A percentile compares a stretch with the other conserved stretches of the same genome.
Conservation (phyloP, 1,140 invertebrate genomes). For the Whitmania pigra region DNA sequence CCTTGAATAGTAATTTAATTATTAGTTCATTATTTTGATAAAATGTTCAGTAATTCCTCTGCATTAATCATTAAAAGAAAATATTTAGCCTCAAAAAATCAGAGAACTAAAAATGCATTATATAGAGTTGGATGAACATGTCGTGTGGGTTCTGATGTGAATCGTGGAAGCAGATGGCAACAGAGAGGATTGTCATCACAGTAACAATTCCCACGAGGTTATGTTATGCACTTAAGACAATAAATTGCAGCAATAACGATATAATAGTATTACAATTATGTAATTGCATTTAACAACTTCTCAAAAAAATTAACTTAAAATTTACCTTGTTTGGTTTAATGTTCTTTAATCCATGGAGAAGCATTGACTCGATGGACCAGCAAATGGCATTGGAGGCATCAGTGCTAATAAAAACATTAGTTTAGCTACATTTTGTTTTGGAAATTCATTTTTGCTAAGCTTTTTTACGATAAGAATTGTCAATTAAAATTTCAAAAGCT, state of each 20-base stretch:
- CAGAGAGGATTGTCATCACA: background rate
- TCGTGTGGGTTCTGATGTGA: no score
- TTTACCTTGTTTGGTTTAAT: background rate
- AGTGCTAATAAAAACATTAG: no score
- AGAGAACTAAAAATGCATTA: background rate
- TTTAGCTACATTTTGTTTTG: no score
- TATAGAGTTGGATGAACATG: no score
- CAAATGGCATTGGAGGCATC: conserved; percentile 3
- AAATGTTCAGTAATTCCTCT: background rate
- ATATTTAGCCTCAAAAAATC: background rate
- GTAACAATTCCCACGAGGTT: background rate
- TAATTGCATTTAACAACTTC: background rate
- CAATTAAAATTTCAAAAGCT: background rate
- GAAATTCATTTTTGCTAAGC: background rate
- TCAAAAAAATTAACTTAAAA: background rate
- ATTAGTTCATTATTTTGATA: background rate
- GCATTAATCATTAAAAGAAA: background rate
- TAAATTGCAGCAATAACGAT: background rate
- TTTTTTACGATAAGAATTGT: background rate
- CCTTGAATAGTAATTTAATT: background rate
- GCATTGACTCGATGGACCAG: background rate
- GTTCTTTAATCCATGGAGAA: background rate
- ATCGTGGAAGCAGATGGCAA: background rate
- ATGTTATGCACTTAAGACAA: background rate
- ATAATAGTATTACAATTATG: background rate